These are phyloP conservation scores for Chelonus formosanus DNA, from an alignment of 2,888 invertebrate genomes.

Conservation along the genomic window DNA sequence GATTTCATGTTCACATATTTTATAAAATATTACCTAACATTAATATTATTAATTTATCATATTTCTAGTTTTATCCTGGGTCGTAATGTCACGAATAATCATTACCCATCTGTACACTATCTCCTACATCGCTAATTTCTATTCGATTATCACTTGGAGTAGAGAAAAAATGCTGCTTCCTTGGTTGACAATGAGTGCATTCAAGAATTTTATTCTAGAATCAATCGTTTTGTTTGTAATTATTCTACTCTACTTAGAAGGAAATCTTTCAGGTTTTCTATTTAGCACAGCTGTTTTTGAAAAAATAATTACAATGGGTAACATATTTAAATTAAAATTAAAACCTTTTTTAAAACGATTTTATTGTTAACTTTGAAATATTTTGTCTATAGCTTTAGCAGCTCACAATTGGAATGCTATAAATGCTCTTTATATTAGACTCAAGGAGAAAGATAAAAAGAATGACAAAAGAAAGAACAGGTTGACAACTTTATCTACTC, in stretches of 20 bases:
- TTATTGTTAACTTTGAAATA: slow-evolving; percentile 9
- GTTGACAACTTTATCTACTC: background rate
- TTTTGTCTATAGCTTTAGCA: slow-evolving; percentile 42
- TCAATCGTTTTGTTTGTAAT: slow-evolving; percentile 44
- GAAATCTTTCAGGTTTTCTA: slow-evolving; percentile 40
- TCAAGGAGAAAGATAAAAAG: slow-evolving; percentile 32
- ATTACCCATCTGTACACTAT: slow-evolving; percentile 49
- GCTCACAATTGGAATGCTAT: slow-evolving; percentile 52
- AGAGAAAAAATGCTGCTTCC: slow-evolving; percentile 51
- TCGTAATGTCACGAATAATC: slow-evolving; percentile 51
- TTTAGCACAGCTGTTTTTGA: slow-evolving; percentile 49
- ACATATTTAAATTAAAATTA: slow-evolving; percentile 10
- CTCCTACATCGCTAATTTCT: slow-evolving; percentile 52
- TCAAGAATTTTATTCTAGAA: slow-evolving; percentile 54
- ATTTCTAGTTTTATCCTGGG: slow-evolving; percentile 50
- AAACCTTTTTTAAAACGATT: background rate
- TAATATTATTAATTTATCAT: slow-evolving; percentile 7
- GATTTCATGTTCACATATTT: slow-evolving; percentile 2
- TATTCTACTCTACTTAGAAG: slow-evolving; percentile 46
- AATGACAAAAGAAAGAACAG: slow-evolving; percentile 30
- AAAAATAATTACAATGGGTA: slow-evolving; percentile 49
- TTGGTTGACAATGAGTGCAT: slow-evolving; percentile 54
- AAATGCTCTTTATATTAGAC: slow-evolving; percentile 45
- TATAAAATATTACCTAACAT: slow-evolving; percentile 11
- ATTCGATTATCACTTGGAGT: slow-evolving; percentile 54